Conservation (phyloP, 2,797 vertebrate genomes). For the Meda fulgida region DNA sequence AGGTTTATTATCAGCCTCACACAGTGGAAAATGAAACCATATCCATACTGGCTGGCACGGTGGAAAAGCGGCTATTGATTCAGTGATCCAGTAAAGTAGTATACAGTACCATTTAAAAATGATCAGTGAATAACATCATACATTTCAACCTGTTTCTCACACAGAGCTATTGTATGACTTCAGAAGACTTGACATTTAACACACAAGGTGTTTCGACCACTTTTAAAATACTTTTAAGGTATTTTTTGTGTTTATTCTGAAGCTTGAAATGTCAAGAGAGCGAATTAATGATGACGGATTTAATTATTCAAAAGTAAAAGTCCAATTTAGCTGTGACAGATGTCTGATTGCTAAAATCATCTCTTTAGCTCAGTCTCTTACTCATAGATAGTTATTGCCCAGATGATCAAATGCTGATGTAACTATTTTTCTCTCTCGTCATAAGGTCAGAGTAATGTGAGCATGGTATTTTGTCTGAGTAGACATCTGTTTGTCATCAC, state of each 20-base stretch:
- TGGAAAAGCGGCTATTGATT: not conserved
- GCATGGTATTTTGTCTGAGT: conserved; percentile 58
- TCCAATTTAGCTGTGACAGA: not conserved
- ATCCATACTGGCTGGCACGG: not conserved
- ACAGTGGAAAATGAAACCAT: not conserved
- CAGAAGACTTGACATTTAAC: not conserved
- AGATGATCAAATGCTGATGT: conserved; percentile 43
- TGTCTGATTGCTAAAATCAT: conserved; percentile 6
- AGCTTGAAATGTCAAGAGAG: not conserved
- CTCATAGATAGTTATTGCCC: conserved; percentile 57
- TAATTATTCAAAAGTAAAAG: not conserved
- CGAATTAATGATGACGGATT: not conserved
- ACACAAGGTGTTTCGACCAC: too few species aligned
- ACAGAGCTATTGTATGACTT: not conserved
- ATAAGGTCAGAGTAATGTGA: conserved; percentile 67
- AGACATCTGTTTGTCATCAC: conserved; percentile 78
- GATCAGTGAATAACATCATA: not conserved
- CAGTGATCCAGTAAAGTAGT: not conserved
- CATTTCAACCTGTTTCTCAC: not conserved
- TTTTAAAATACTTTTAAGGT: not conserved
- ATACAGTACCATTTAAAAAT: not conserved
- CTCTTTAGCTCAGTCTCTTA: conserved; percentile 31
- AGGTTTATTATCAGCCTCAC: not conserved
- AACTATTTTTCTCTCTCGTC: conserved; percentile 41
- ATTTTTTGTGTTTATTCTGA: not conserved